These are phyloP conservation scores for Montifringilla adamsi DNA, from an alignment of 2,113 vertebrate species.

Conservation along the genomic window DNA sequence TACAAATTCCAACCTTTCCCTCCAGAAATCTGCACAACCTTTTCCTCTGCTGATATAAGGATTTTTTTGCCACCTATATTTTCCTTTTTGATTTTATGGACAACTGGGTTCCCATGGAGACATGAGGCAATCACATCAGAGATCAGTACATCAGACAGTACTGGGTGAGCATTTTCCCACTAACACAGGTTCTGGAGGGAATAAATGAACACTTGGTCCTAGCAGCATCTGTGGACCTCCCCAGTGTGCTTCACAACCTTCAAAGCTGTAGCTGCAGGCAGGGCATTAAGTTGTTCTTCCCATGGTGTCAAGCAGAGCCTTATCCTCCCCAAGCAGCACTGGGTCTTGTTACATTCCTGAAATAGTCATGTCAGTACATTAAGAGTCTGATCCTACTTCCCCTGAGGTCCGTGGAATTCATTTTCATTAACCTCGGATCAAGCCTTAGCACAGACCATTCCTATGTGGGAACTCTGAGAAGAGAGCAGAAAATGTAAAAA, in stretches of 20 bases:
- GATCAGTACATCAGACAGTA: neutral
- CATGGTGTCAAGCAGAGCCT: neutral
- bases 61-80: rapidly evolving
- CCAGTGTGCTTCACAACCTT: neutral
- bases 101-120: neutral
- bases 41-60: neutral
- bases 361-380: neutral
- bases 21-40: neutral
- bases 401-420: neutral
- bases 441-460: neutral
- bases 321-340: neutral
- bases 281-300: neutral
- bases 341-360: neutral
- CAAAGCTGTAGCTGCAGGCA: neutral
- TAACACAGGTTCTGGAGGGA: neutral
- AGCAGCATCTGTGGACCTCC: neutral
- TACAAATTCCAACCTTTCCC: neutral
- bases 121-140: neutral
- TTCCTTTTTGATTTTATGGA: neutral
- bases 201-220: neutral
- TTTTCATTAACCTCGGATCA: neutral
- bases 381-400: neutral
- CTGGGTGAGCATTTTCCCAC: neutral
- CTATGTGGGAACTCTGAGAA: neutral
- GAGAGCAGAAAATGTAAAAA: neutral